These are phyloP conservation scores for Nomada goodeniana DNA, from an alignment of 2,888 invertebrate species.

Conservation along the genomic window DNA sequence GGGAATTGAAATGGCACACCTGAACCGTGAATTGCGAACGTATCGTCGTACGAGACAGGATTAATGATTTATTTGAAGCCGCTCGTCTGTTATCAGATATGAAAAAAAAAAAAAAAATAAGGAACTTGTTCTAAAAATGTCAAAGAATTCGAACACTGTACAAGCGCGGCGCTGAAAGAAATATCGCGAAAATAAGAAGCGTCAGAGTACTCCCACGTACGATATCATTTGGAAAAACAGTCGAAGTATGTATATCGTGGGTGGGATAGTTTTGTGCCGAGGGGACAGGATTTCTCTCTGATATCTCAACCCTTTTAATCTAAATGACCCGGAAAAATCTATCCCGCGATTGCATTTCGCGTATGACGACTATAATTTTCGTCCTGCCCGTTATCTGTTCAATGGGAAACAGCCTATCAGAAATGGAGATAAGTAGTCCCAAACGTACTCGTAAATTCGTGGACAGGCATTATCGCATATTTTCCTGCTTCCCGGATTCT, in stretches of 20 bases:
- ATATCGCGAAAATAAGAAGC: not conserved
- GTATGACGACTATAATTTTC: slow-evolving; percentile 51
- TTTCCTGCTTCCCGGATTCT: not conserved
- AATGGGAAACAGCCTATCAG: slow-evolving; percentile 1
- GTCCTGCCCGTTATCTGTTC: slow-evolving; percentile 41
- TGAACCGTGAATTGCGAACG: not conserved
- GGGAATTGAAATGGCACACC: not conserved
- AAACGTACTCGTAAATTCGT: slow-evolving; percentile 43
- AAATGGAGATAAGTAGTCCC: slow-evolving; percentile 40
- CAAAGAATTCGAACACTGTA: not conserved
- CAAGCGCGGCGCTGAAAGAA: not conserved
- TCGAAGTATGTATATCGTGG: slow-evolving; percentile 3
- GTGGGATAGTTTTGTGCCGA: not conserved
- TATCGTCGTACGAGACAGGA: not conserved
- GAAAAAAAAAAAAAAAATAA: not conserved
- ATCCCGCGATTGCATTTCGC: not conserved
- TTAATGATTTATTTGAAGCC: not conserved
- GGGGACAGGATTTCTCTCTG: not conserved
- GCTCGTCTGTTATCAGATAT: not conserved
- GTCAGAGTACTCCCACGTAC: not conserved
- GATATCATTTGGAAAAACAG: slow-evolving; percentile 6
- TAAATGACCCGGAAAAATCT: slow-evolving; percentile 28
- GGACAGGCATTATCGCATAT: slow-evolving; percentile 3
- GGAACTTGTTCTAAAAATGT: not conserved
- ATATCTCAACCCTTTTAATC: slow-evolving; percentile 36